Evolutionary conservation across 2,113 vertebrate genomes (phyloP).

Genomic region (Nannospalax galili): DNA sequence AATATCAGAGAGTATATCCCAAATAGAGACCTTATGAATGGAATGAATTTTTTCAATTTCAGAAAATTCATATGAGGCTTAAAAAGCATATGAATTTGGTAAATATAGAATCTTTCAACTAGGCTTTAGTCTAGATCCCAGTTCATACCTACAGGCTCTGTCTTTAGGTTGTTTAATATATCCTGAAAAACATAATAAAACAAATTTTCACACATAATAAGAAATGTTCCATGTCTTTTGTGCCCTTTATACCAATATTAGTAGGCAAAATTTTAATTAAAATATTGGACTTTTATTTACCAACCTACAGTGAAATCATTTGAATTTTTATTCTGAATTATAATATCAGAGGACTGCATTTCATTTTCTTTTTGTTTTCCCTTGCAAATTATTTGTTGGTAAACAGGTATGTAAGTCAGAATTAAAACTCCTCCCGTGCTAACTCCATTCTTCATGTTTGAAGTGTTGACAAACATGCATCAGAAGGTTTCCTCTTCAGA

Average conservation of each 20-base stretch:
- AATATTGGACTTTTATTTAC: conserved; percentile 18
- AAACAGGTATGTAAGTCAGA: conserved; percentile 30
- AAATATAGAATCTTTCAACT: conserved; percentile 20
- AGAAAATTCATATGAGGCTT: conserved; percentile 29
- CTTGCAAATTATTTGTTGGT: conserved; percentile 42
- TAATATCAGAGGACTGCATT: background rate
- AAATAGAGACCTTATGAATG: conserved; percentile 47
- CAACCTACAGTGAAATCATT: background rate
- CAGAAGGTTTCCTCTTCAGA: background rate
- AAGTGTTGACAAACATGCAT: background rate
- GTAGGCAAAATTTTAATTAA: conserved; percentile 7
- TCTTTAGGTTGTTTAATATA: conserved; percentile 24
- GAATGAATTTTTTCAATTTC: conserved; percentile 49
- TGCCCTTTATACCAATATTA: background rate
- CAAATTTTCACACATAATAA: background rate
- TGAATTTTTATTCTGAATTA: conserved; percentile 54
- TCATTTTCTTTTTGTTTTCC: background rate
- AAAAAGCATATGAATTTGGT: conserved; percentile 15
- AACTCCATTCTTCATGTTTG: background rate
- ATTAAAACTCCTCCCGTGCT: background rate
- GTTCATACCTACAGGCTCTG: conserved; percentile 23
- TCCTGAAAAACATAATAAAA: conserved; percentile 56
- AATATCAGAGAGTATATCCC: conserved; percentile 54
- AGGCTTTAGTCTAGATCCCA: conserved; percentile 19
- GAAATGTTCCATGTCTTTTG: conserved; percentile 1